phyloP scores from a whole-genome alignment of 2,888 invertebrate genomes.

The Falcaria lacertinaria region DNA sequence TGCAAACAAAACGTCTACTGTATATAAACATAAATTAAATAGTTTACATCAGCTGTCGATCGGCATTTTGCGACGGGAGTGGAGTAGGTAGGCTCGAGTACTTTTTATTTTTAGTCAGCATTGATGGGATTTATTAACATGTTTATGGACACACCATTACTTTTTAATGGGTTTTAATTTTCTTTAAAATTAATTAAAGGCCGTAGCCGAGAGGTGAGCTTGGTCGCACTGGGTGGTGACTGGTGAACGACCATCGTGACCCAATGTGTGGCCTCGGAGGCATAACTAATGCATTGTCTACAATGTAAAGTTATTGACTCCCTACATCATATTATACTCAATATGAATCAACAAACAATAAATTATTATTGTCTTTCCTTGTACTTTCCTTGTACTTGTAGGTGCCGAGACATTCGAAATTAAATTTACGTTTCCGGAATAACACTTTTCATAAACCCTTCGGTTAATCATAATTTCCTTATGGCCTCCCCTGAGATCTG shows the following conservation, averaged over 20 bases:
- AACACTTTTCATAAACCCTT: background rate
- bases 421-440: background rate
- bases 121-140: constrained; percentile 14
- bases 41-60: constrained; percentile 52
- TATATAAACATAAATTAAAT: constrained; percentile 40
- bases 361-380: background rate
- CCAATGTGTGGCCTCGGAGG: background rate
- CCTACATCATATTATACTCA: background rate
- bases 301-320: background rate
- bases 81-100: constrained; percentile 29
- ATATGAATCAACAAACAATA: background rate
- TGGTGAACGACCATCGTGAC: background rate
- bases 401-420: background rate
- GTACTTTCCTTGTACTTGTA: background rate
- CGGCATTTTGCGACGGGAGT: constrained; percentile 28
- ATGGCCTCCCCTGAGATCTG: no score
- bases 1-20: constrained; percentile 54
- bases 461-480: background rate
- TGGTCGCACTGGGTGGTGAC: background rate
- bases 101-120: constrained; percentile 35
- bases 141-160: constrained; percentile 24
- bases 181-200: background rate
- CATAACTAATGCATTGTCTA: constrained; percentile 1
- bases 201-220: background rate
- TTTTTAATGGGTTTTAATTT: background rate